A percentile compares a stretch with the other conserved stretches of the same genome.
phyloP scores from a whole-genome alignment of 2,797 vertebrate genomes.

The Poliocrania exsul region DNA sequence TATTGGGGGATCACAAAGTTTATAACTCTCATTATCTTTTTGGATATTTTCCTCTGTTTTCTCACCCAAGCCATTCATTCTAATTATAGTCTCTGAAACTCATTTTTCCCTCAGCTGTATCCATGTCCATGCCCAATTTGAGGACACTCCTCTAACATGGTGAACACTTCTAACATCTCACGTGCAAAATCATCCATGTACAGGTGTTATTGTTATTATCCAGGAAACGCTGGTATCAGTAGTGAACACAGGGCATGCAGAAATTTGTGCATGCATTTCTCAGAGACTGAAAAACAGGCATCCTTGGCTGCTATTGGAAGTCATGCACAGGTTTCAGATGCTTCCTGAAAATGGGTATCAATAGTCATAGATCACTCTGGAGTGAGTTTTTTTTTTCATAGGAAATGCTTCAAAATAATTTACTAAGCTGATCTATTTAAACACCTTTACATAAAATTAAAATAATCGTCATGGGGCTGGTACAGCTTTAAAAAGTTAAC shows the following conservation, averaged over 20 bases:
- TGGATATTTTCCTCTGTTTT: not conserved
- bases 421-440: slow-evolving; percentile 6
- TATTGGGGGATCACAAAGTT: not conserved
- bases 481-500: not conserved
- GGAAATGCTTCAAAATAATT: not conserved
- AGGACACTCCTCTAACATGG: not conserved
- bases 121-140: not conserved
- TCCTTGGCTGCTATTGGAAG: not conserved
- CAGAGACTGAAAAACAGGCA: not conserved
- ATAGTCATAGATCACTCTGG: not conserved
- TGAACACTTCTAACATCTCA: not conserved
- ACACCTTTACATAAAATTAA: slow-evolving; percentile 3
- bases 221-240: not conserved
- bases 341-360: not conserved
- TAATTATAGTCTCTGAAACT: not conserved
- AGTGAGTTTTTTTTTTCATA: not conserved
- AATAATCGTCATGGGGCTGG: slow-evolving; percentile 25
- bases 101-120: not conserved
- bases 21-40: not conserved
- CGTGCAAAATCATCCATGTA: not conserved
- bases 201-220: not conserved
- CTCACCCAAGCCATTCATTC: not conserved
- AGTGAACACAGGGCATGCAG: not conserved
- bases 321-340: not conserved
- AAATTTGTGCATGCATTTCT: not conserved